These are phyloP conservation scores for Anolis sagrei DNA, from an alignment of 2,113 vertebrate genomes.

Conservation along the genomic window DNA sequence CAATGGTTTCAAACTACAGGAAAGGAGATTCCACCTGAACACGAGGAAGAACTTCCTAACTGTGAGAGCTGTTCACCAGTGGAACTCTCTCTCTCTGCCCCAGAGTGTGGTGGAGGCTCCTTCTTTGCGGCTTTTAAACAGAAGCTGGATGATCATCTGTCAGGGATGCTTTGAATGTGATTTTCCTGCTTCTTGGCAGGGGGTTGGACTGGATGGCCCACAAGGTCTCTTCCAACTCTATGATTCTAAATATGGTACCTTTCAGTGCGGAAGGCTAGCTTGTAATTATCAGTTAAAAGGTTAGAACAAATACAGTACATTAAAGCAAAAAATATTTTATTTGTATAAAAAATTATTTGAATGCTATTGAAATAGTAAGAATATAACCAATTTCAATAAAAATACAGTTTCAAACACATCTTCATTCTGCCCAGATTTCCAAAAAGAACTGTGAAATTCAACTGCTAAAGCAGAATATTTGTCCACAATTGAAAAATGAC, in stretches of 20 bases:
- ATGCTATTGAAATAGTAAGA: conserved; percentile 6
- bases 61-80: no score
- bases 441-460: not conserved
- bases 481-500: not conserved
- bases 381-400: not conserved
- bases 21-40: no score
- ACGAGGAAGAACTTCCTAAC: no score
- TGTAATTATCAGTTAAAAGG: not conserved
- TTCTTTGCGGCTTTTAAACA: no score
- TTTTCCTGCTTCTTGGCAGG: no score
- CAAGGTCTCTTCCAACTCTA: no score
- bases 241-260: not conserved
- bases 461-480: not conserved
- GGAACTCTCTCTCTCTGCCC: no score
- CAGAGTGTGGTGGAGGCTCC: no score
- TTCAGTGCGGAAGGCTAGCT: not conserved
- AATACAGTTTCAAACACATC: rapidly evolving
- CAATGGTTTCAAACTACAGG: no score
- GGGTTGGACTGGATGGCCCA: no score
- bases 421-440: rapidly evolving
- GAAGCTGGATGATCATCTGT: no score
- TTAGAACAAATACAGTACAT: not conserved
- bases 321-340: conserved; percentile 46
- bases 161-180: no score
- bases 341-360: conserved; percentile 41